Conservation (phyloP, 1,140 invertebrate genomes). For the Drosophila ananassae region DNA sequence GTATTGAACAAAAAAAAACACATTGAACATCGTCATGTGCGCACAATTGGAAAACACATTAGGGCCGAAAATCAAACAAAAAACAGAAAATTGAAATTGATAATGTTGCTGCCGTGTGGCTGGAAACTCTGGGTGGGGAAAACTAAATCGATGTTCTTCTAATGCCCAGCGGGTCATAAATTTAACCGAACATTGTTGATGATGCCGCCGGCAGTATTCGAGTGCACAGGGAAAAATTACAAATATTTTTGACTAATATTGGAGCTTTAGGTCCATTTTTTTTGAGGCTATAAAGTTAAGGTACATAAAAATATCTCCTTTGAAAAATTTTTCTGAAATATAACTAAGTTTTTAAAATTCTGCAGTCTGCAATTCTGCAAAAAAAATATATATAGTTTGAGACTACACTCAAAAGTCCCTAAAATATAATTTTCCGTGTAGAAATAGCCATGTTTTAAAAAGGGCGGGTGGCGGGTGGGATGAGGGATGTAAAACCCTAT, state of each 20-base stretch:
- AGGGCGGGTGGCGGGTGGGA: constrained; percentile 1
- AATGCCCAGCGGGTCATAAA: constrained; percentile 75
- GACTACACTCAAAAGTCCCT: too few species aligned
- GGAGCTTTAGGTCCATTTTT: neutral
- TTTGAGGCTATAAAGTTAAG: too few species aligned
- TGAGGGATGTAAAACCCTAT: constrained; percentile 61
- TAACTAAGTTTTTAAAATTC: too few species aligned
- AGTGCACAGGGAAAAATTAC: constrained; percentile 12
- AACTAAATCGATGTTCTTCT: constrained; percentile 72
- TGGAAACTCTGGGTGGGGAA: constrained; percentile 17
- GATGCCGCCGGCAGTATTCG: constrained; percentile 48
- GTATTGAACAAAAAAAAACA: constrained; percentile 11
- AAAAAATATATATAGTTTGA: too few species aligned
- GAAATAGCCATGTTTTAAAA: constrained; percentile 8
- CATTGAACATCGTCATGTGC: constrained; percentile 44
- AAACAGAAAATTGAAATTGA: constrained; percentile 73
- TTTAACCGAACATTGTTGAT: constrained; percentile 66
- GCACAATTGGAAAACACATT: constrained; percentile 78
- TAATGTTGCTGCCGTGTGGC: constrained; percentile 50
- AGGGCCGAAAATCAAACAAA: constrained; percentile 72
- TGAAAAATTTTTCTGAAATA: too few species aligned
- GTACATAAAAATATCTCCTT: too few species aligned
- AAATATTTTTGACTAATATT: neutral
- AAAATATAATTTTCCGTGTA: constrained; percentile 14
- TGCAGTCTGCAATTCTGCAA: too few species aligned